Percentiles rank a stretch among this genome's conserved stretches.
phyloP scores from a whole-genome alignment of 2,113 vertebrate genomes.

The Cichladusa arquata region DNA sequence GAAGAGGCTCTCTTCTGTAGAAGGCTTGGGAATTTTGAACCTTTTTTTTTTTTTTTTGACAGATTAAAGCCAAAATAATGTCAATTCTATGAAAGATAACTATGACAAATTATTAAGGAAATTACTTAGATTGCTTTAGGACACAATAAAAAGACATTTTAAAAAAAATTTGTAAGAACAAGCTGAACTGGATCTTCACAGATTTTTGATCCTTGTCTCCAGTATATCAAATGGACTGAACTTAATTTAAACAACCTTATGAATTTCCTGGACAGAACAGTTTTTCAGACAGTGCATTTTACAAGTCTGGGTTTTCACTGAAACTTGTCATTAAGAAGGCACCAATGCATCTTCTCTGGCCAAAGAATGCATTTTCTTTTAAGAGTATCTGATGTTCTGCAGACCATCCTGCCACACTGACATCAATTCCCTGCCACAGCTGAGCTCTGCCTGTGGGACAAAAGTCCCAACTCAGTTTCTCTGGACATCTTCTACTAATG shows the following conservation, averaged over 20 bases:
- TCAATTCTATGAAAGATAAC: background rate
- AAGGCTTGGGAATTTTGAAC: background rate
- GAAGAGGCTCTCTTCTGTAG: background rate
- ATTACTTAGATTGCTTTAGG: background rate
- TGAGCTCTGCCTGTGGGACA: background rate
- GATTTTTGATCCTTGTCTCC: background rate
- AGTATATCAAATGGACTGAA: background rate
- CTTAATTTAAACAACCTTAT: background rate
- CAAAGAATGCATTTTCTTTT: background rate
- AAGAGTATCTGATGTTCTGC: background rate
- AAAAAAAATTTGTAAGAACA: background rate
- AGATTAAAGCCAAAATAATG: background rate
- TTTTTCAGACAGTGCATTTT: background rate
- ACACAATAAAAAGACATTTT: fast-evolving
- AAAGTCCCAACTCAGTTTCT: background rate
- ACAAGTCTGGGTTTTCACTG: background rate
- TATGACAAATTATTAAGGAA: background rate
- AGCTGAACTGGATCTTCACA: background rate
- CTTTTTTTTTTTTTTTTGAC: background rate
- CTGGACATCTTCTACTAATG: background rate
- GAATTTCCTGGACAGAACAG: background rate
- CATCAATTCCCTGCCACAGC: background rate
- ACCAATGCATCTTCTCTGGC: background rate
- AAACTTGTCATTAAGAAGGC: background rate
- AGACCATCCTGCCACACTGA: background rate